These are phyloP conservation scores for Athene cunicularia DNA, from an alignment of 2,113 vertebrate species.

Conservation along the genomic window DNA sequence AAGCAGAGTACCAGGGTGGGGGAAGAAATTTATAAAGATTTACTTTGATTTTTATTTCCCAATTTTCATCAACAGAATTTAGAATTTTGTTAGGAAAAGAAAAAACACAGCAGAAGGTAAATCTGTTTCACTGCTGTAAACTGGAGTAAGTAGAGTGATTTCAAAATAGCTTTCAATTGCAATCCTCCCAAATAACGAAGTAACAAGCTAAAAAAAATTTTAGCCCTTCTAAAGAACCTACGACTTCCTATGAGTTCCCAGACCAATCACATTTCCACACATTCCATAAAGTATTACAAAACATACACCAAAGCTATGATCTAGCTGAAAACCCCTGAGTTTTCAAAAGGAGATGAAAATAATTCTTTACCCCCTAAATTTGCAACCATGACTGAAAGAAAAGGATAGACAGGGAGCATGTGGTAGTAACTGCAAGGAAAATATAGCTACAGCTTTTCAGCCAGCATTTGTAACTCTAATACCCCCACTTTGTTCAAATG, in stretches of 20 bases:
- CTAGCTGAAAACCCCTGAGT: neutral
- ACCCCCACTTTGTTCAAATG: neutral
- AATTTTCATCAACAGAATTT: neutral
- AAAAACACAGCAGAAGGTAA: neutral
- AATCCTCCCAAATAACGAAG: neutral
- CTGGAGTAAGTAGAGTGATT: neutral
- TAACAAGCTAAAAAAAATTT: neutral
- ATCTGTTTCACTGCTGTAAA: neutral
- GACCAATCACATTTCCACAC: neutral
- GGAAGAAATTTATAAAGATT: too few relatives aligned
- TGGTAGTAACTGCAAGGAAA: neutral
- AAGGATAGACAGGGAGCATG: neutral
- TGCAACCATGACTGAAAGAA: neutral
- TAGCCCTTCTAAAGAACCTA: neutral
- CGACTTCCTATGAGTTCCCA: neutral
- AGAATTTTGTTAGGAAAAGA: neutral
- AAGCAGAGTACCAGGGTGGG: neutral
- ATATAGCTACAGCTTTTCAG: neutral
- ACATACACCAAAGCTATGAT: neutral
- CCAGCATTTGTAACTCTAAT: neutral
- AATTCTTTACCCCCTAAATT: neutral
- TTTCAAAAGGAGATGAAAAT: neutral
- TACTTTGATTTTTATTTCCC: neutral
- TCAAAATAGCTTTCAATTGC: neutral
- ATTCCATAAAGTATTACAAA: neutral